Conservation (phyloP, 2,113 vertebrate species). For the Ictalurus furcatus region DNA sequence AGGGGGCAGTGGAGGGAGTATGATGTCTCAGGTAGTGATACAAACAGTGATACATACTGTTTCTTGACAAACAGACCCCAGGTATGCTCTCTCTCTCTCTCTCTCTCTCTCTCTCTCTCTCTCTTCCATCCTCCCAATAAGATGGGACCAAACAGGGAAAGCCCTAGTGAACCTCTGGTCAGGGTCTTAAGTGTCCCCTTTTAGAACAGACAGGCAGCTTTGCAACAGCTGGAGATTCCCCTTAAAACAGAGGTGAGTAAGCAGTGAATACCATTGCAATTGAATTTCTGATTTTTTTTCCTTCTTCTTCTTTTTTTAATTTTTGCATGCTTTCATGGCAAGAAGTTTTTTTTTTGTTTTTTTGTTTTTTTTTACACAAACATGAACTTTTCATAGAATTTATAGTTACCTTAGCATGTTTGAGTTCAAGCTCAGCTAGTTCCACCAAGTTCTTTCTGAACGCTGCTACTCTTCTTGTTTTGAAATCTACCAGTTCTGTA, state of each 20-base stretch:
- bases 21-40: constrained; percentile 65
- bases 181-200: constrained; percentile 87
- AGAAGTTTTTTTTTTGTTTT: background rate
- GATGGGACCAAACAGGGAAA: constrained; percentile 76
- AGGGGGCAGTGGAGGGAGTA: constrained; percentile 58
- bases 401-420: constrained; percentile 91
- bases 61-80: constrained; percentile 68
- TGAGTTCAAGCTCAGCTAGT: constrained; percentile 96
- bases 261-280: background rate
- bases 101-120: constrained; percentile 29
- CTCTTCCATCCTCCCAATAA: constrained; percentile 55
- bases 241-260: constrained; percentile 68
- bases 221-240: constrained; percentile 96
- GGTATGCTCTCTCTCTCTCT: constrained; percentile 57
- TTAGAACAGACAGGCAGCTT: constrained; percentile 92
- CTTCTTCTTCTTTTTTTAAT: background rate
- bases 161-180: constrained; percentile 73
- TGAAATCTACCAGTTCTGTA: constrained; percentile 95
- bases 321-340: background rate
- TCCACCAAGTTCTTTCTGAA: constrained; percentile 99
- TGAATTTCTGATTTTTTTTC: background rate
- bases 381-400: background rate
- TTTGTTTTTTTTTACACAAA: background rate
- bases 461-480: constrained; percentile 95
- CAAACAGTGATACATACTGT: constrained; percentile 60